Conservation (phyloP, 2,888 invertebrate genomes). For the Lasioglossum morio region DNA sequence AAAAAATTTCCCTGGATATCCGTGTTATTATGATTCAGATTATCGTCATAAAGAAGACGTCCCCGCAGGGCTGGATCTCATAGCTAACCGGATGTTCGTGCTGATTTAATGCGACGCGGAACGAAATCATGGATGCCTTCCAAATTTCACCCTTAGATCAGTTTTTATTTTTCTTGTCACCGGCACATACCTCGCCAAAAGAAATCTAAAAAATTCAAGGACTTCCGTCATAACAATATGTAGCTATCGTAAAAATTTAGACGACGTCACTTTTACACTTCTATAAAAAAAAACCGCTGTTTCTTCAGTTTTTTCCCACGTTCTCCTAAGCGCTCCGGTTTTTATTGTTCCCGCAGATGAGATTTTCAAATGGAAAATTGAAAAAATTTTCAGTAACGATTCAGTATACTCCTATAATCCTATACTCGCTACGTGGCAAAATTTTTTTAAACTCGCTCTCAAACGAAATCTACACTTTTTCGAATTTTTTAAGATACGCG, state of each 20-base stretch:
- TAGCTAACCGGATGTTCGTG: conserved; percentile 17
- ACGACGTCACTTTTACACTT: neutral
- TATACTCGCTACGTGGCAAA: neutral
- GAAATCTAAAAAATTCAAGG: neutral
- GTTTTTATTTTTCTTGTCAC: neutral
- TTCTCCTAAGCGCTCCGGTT: neutral
- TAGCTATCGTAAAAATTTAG: neutral
- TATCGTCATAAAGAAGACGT: neutral
- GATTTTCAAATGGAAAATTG: neutral
- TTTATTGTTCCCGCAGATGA: neutral
- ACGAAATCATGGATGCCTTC: conserved; percentile 30
- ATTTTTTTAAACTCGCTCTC: neutral
- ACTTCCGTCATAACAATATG: neutral
- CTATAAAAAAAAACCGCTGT: neutral
- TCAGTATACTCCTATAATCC: no score
- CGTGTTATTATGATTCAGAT: conserved; percentile 9
- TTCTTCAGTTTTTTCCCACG: neutral
- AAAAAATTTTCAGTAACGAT: neutral
- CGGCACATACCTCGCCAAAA: neutral
- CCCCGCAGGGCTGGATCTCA: conserved; percentile 7
- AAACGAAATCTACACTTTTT: neutral
- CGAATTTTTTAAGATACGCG: neutral
- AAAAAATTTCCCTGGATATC: conserved; percentile 2
- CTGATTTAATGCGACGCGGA: conserved; percentile 47
- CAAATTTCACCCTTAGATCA: conserved; percentile 27